Evolutionary conservation across 2,113 vertebrate species (phyloP).

Genomic region (Ptilonorhynchus violaceus): DNA sequence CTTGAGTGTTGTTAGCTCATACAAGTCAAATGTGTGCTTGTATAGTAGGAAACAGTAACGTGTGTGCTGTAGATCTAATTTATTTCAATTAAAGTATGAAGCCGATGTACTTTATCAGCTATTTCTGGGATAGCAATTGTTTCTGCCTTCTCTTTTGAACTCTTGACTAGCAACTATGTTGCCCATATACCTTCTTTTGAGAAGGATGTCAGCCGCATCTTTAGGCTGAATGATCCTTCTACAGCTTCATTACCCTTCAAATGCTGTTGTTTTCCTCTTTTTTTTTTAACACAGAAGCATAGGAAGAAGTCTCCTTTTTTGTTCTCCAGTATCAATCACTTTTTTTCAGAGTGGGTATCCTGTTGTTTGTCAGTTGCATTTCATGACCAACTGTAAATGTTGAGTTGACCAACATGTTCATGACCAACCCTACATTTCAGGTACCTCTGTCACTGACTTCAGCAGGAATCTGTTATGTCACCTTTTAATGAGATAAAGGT

Average conservation of each 20-base stretch:
- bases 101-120: not conserved
- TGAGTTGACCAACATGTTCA: too few species aligned
- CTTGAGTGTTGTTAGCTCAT: not conserved
- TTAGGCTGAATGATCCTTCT: not conserved
- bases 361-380: not conserved
- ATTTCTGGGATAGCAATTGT: not conserved
- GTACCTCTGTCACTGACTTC: not conserved
- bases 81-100: not conserved
- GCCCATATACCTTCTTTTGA: not conserved
- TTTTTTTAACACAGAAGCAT: not conserved
- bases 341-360: not conserved
- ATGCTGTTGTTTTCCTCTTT: not conserved
- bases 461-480: not conserved
- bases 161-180: not conserved
- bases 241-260: not conserved
- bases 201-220: not conserved
- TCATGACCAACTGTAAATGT: not conserved
- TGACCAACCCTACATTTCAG: not conserved
- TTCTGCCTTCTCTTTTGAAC: not conserved
- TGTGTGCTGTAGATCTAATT: not conserved
- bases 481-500: not conserved
- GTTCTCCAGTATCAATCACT: not conserved
- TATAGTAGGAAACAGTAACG: not conserved
- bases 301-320: not conserved
- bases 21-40: not conserved